Evolutionary conservation across 2,888 invertebrate species (phyloP).

Genomic region (Zhuqinia jingwanae): DNA sequence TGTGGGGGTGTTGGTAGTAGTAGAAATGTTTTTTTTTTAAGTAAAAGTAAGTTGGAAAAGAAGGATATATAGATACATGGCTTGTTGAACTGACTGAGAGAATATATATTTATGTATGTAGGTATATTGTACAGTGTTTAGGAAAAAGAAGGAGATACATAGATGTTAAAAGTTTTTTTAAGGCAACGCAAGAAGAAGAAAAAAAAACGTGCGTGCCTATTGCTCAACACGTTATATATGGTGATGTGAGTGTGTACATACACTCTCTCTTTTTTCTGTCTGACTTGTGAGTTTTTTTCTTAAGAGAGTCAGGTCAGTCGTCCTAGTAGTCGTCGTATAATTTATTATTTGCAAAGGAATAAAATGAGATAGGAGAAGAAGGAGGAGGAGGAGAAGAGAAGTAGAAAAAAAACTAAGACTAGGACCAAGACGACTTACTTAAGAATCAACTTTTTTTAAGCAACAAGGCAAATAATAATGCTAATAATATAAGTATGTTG

Average conservation of each 20-base stretch:
- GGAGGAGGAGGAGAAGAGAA: not conserved
- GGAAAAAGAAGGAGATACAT: too few species aligned
- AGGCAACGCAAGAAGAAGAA: not conserved
- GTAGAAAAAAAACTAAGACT: too few species aligned
- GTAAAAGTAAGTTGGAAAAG: too few species aligned
- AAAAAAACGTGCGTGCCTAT: slow-evolving; percentile 32
- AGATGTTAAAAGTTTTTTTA: too few species aligned
- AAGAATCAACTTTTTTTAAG: slow-evolving; percentile 39
- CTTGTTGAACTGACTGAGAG: too few species aligned
- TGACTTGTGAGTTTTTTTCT: not conserved
- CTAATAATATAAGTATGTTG: slow-evolving; percentile 47
- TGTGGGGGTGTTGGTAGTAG: too few species aligned
- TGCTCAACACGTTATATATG: slow-evolving; percentile 44
- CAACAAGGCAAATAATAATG: slow-evolving; percentile 50
- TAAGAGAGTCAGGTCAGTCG: slow-evolving; percentile 30
- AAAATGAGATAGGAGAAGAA: slow-evolving; percentile 30
- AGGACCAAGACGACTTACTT: slow-evolving; percentile 41
- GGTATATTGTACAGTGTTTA: too few species aligned
- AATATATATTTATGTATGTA: too few species aligned
- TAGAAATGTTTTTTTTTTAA: too few species aligned
- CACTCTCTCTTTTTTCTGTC: slow-evolving; percentile 1
- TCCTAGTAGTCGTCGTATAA: slow-evolving; percentile 39
- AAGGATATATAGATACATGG: too few species aligned
- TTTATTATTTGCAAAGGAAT: slow-evolving; percentile 53
- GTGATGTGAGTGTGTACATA: not conserved